Evolutionary conservation across 2,113 vertebrate species (phyloP).

Genomic region (Calidris pygmaea): DNA sequence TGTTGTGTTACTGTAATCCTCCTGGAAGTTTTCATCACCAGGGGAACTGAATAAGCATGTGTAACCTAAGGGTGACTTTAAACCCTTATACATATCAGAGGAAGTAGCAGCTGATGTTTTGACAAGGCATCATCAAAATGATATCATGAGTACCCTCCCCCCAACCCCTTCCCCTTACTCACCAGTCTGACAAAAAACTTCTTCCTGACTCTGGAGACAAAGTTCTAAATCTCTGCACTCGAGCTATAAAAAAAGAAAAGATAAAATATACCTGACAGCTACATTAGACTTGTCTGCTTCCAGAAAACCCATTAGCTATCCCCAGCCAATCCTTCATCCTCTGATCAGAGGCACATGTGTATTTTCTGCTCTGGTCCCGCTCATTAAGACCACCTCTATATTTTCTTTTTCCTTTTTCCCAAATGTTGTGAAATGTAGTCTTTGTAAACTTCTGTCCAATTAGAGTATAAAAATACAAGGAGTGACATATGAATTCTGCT

Average conservation of each 20-base stretch:
- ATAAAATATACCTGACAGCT: background rate
- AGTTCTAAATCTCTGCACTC: background rate
- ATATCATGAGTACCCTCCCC: background rate
- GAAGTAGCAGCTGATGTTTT: background rate
- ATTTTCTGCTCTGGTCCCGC: background rate
- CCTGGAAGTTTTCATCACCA: background rate
- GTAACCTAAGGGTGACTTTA: background rate
- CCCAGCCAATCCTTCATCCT: background rate
- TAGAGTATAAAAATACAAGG: background rate
- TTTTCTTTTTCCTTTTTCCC: background rate
- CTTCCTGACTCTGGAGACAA: background rate
- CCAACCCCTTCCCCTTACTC: background rate
- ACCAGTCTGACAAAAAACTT: background rate
- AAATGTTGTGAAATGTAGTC: background rate
- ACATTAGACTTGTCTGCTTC: background rate
- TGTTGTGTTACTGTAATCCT: background rate
- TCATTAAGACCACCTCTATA: background rate
- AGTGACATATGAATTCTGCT: background rate
- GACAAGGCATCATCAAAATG: background rate
- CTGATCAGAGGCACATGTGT: background rate
- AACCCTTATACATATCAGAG: background rate
- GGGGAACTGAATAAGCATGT: background rate
- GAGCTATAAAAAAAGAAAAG: background rate
- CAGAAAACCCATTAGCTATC: background rate
- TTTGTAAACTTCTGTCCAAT: background rate